Base-by-base conservation (phyloP, 1,140 invertebrate species). In the Conus betulinus region DNA sequence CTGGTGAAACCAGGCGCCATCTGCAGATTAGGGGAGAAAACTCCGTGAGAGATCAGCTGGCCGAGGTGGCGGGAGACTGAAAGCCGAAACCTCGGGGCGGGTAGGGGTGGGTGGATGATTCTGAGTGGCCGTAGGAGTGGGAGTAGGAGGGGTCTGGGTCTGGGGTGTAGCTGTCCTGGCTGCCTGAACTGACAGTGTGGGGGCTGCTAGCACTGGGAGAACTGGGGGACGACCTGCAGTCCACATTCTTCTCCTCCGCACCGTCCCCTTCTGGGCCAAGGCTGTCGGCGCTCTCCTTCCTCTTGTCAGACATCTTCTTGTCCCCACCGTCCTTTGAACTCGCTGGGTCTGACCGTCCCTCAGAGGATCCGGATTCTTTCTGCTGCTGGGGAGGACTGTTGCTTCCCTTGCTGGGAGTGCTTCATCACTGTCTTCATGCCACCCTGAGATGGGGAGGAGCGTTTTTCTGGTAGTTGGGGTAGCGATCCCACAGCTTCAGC, bases 401-500 rank as follows among this genome's bases (percentile, higher is more conserved):
- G 71, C 57, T 67, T 84, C n/a, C 55, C 82, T 51, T 60, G 82
- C 55, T 84, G 82, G 55, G 86, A 53, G 52, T 84, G 82, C 25
- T 88, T 88, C 23, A 84, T 39, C 51, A 88, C 39, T 63, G 83
- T 76, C 67, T 88, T 88, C 52, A 82, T 27, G 27, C 55, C 39
- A 10, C 82, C 67, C 5, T 55, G 51, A 23, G 78, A 81, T 6
- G 87, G 87, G n/a, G 87, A 83, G n/a, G 87, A 67, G 15, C 87
- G 79, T 53, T 88, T 53, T 88, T 88, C 81, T 84, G 87, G 82
- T 84, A 82, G 39, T 81, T 88, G 3, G 90, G 90, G 17, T 90
- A 89, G 88, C 93, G 92, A 53, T 96, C 95, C 95, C 95, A 96
- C 15, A 96, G 88, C 88, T 94, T 94, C 52, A 95, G 93, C 13